A percentile compares a stretch with the other conserved stretches of the same genome.
Evolutionary conservation across 2,797 vertebrate species (phyloP).

Genomic region (Micropoecilia bifurca): DNA sequence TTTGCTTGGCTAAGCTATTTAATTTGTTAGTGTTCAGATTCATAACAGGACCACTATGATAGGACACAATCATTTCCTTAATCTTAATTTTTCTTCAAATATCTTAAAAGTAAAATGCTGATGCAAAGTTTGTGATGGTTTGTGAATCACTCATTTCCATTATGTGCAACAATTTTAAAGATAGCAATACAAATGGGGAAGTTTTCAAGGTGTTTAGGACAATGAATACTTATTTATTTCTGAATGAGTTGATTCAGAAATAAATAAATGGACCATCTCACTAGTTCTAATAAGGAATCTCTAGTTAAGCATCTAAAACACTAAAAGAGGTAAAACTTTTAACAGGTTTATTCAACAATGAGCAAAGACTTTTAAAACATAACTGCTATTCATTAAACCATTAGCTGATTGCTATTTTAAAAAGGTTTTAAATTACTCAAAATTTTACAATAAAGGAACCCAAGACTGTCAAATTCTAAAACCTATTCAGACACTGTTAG

Average conservation of each 20-base stretch:
- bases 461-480: constrained; percentile 25
- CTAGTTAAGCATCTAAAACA: background rate
- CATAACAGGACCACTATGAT: background rate
- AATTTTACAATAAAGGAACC: constrained; percentile 26
- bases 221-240: too few species aligned
- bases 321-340: background rate
- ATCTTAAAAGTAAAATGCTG: background rate
- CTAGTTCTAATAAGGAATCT: background rate
- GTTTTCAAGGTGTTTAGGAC: background rate
- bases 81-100: background rate
- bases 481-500: constrained; percentile 4
- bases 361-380: background rate
- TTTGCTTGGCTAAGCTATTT: too few species aligned
- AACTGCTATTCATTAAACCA: background rate
- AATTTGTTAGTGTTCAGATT: too few species aligned
- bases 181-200: background rate
- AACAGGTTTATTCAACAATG: background rate
- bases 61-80: background rate
- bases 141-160: background rate
- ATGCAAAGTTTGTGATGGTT: background rate
- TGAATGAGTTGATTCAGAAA: background rate
- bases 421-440: constrained; percentile 16
- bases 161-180: background rate
- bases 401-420: constrained; percentile 12
- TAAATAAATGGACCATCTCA: background rate